These are phyloP conservation scores for Myiotriccus ornatus DNA, from an alignment of 2,797 vertebrate species.

Conservation along the genomic window DNA sequence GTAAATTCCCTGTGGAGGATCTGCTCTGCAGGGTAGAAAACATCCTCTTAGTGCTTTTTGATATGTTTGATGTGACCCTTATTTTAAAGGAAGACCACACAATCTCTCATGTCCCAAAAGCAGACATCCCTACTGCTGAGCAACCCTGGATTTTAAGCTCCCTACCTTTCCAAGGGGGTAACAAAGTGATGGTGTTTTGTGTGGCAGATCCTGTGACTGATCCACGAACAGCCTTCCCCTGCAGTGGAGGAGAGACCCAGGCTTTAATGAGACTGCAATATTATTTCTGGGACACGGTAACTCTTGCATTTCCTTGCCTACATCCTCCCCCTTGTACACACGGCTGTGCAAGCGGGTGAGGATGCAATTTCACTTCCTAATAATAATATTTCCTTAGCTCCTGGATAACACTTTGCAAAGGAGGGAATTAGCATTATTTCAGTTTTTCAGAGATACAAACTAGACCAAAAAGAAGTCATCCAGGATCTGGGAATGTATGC, in stretches of 20 bases:
- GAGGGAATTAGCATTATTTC: neutral
- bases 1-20: neutral
- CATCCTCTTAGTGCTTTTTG: neutral
- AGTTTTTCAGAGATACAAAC: neutral
- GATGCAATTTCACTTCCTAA: slow-evolving; percentile 34
- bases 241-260: slow-evolving; percentile 81
- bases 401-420: neutral
- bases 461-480: neutral
- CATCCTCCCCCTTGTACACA: neutral
- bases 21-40: neutral
- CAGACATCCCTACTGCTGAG: neutral
- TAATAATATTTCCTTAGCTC: neutral
- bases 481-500: neutral
- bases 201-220: slow-evolving; percentile 75
- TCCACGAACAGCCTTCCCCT: slow-evolving; percentile 82
- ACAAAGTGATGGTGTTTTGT: neutral
- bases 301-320: slow-evolving; percentile 6
- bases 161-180: neutral
- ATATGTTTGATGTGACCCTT: neutral
- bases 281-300: slow-evolving; percentile 87
- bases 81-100: neutral
- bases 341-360: neutral
- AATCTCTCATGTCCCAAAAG: neutral
- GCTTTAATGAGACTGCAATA: slow-evolving; percentile 81
- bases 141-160: neutral